These are phyloP conservation scores for Calliphora vicina DNA, from an alignment of 1,140 invertebrate genomes.

Conservation along the genomic window DNA sequence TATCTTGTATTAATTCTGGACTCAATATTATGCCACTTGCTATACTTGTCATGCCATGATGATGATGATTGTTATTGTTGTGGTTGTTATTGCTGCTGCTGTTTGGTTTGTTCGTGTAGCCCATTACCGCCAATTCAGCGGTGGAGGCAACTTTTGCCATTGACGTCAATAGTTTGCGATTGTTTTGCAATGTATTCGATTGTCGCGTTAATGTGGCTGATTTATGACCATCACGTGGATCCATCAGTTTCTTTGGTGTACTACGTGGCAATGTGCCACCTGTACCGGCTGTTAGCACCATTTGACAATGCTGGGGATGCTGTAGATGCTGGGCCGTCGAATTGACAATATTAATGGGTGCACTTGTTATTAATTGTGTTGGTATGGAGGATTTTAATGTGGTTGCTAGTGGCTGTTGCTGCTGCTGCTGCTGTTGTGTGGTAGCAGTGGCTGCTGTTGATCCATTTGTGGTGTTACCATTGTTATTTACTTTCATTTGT, in stretches of 20 bases:
- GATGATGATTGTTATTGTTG: not conserved
- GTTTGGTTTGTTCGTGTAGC: constrained; percentile 38
- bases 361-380: constrained; percentile 47
- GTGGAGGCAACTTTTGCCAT: constrained; percentile 41
- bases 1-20: constrained; percentile 39
- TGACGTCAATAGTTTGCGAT: constrained; percentile 38
- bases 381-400: not conserved
- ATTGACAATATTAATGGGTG: constrained; percentile 44
- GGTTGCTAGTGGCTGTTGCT: constrained; percentile 20
- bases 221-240: constrained; percentile 44
- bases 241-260: constrained; percentile 52
- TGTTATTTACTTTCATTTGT: not conserved
- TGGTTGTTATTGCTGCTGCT: constrained; percentile 35
- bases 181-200: constrained; percentile 29
- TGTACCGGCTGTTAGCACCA: constrained; percentile 49
- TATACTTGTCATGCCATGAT: not conserved
- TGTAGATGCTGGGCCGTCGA: constrained; percentile 39
- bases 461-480: not conserved
- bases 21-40: constrained; percentile 5
- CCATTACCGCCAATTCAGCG: constrained; percentile 32
- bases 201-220: constrained; percentile 57
- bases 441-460: constrained; percentile 19
- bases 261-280: constrained; percentile 52
- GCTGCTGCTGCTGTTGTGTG: constrained; percentile 18
- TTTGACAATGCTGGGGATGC: constrained; percentile 50